Base-by-base conservation (phyloP, 2,113 vertebrate genomes). In the Lutjanus erythropterus region DNA sequence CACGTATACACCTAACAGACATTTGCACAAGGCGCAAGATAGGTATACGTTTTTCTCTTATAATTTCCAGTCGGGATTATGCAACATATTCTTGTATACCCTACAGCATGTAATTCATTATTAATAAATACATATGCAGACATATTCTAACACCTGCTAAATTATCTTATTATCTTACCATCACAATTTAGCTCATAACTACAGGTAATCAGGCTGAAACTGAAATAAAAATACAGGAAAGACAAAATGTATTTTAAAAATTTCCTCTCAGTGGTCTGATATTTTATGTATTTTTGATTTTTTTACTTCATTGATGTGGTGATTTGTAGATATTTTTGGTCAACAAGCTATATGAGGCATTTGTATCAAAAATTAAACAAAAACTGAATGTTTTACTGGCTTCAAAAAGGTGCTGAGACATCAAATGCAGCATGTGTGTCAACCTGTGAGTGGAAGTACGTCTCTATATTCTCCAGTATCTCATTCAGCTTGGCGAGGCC, bases 361-460 rank as follows among this genome's bases (percentile, higher is more conserved):
- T 35, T 50, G 7, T 14, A 46, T 11, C 49, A 50, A 18, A 3
- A 27, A 5, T 6, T 56, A 25, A 56, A 55, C 14, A 41, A 70
- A 55, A 35, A 39, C 41, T 10, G 44, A 59, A 16, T 9, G 15
- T 31, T 58, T 23, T 7, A 46, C 9, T n/a, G 7, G 16, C 39
- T 47, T 60, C 4, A 71, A 39, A 65, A 35, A 33, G 9, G 31
- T 19, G 23, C 18, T 16, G 21, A 56, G 15, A 23, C 21, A 46
- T 15, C 2, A 72, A 42, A 49, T 29, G 25, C 6, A 58, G 6
- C 23, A 4, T 16, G 18, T n/a, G 21, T 1, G 23, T 53, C 61
- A 84, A 98, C 98, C 97, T 97, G 97, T 67, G 94, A 94, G 65
- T 93, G 92, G 78, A 99, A 97, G 89, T 96, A 96, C 14, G 94